Evolutionary conservation across 2,888 invertebrate species (phyloP).

Genomic region (Fragum whitleyi): DNA sequence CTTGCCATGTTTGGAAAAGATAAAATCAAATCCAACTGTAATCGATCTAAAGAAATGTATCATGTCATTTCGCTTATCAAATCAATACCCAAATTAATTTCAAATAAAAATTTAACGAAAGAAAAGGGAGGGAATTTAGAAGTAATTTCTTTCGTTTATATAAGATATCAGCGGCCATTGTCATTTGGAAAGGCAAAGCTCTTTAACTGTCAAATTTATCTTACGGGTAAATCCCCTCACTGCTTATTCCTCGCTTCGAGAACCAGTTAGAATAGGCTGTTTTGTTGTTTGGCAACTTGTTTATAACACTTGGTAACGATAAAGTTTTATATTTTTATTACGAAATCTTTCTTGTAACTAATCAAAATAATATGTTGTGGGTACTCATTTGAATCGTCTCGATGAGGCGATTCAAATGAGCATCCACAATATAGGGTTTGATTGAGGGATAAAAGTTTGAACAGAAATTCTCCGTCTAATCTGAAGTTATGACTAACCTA

Average conservation of each 20-base stretch:
- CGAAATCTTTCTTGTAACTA: too few species aligned
- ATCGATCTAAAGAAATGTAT: not conserved
- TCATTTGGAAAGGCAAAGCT: conserved; percentile 43
- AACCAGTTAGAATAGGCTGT: not conserved
- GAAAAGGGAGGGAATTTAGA: conserved; percentile 1
- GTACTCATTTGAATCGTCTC: too few species aligned
- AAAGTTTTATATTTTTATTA: too few species aligned
- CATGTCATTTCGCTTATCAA: not conserved
- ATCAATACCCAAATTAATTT: not conserved
- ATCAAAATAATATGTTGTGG: too few species aligned
- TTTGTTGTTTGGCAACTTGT: too few species aligned
- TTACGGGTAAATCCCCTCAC: conserved; percentile 55
- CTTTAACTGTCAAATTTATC: conserved; percentile 65
- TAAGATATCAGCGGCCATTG: conserved; percentile 52
- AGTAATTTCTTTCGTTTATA: conserved; percentile 39
- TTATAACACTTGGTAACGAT: too few species aligned
- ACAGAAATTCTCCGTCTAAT: too few species aligned
- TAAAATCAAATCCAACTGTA: not conserved
- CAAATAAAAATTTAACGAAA: not conserved
- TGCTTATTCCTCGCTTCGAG: conserved; percentile 22
- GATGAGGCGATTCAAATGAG: too few species aligned
- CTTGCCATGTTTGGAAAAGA: not conserved
- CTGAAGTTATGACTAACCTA: not conserved
- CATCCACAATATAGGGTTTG: too few species aligned
- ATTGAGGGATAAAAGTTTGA: too few species aligned